Percentiles rank a stretch among this genome's conserved stretches.
Conservation (phyloP, 37 sponge, comb jelly and placozoan species). For the Cliona cf. orientalis region DNA sequence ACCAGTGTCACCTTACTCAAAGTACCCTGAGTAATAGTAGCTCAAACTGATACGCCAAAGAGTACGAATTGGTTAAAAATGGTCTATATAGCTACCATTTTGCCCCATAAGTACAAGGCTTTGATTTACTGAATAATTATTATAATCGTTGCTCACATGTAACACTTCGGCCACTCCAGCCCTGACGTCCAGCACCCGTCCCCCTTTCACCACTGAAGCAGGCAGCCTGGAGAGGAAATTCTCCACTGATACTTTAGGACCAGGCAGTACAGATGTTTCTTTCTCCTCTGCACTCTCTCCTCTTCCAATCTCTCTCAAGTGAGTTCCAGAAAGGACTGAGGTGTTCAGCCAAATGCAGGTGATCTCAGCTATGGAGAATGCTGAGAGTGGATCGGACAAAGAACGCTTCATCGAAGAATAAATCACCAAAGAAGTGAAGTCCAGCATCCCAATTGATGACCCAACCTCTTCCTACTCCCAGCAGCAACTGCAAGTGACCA, state of each 20-base stretch:
- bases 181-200: slow-evolving; percentile 85
- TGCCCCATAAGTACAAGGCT: no score
- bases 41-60: no score
- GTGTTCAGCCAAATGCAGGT: slow-evolving; percentile 45
- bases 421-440: slow-evolving; percentile 79
- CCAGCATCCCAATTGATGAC: slow-evolving; percentile 10
- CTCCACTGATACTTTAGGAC: slow-evolving; percentile 58
- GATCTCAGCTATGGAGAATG: slow-evolving; percentile 59
- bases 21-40: slow-evolving; percentile 2
- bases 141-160: slow-evolving; percentile 28
- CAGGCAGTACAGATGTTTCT: slow-evolving; percentile 20
- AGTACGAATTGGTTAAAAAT: no score
- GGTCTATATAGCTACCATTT: no score
- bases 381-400: slow-evolving; percentile 59
- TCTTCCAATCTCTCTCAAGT: no score
- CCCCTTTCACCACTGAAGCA: slow-evolving; percentile 72
- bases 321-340: no score
- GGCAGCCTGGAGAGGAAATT: slow-evolving; percentile 83
- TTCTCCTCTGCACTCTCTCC: slow-evolving; percentile 4
- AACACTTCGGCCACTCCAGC: slow-evolving; percentile 64
- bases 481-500: no score
- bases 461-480: no score
- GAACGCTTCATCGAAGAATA: slow-evolving; percentile 88
- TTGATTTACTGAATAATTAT: neutral
- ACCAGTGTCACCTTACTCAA: slow-evolving; percentile 41